Evolutionary conservation across 2,797 vertebrate species (phyloP).

Genomic region (Alexandromys oeconomus): DNA sequence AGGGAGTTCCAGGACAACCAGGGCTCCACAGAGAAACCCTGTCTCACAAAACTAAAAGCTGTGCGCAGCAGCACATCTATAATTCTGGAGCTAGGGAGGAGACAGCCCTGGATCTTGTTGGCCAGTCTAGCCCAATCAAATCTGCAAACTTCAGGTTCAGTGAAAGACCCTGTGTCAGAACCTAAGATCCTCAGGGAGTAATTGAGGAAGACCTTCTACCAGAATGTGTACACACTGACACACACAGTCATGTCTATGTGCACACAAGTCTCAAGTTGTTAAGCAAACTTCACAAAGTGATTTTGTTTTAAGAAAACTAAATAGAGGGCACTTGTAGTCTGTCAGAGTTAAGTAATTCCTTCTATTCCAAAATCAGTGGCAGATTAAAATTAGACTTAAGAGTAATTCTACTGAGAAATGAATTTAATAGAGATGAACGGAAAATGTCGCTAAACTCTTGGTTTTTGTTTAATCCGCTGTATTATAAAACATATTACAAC

Average conservation of each 20-base stretch:
- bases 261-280: neutral
- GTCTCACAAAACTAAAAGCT: neutral
- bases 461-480: conserved; percentile 85
- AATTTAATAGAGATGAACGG: conserved; percentile 80
- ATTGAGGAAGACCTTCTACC: neutral
- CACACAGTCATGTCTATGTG: neutral
- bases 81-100: neutral
- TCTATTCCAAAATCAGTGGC: conserved; percentile 71
- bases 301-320: conserved; percentile 39
- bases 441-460: conserved; percentile 77
- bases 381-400: conserved; percentile 83
- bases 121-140: neutral
- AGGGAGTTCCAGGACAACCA: neutral
- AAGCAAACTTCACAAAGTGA: neutral
- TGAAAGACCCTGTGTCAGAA: neutral
- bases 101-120: neutral
- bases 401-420: conserved; percentile 75
- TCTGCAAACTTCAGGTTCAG: neutral
- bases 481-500: conserved; percentile 78
- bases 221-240: neutral
- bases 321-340: neutral
- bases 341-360: conserved; percentile 70
- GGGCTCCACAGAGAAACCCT: neutral
- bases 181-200: neutral
- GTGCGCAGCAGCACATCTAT: neutral